These are phyloP conservation scores for Kryptolebias ocellatus DNA, from an alignment of 2,797 vertebrate genomes.

Conservation along the genomic window DNA sequence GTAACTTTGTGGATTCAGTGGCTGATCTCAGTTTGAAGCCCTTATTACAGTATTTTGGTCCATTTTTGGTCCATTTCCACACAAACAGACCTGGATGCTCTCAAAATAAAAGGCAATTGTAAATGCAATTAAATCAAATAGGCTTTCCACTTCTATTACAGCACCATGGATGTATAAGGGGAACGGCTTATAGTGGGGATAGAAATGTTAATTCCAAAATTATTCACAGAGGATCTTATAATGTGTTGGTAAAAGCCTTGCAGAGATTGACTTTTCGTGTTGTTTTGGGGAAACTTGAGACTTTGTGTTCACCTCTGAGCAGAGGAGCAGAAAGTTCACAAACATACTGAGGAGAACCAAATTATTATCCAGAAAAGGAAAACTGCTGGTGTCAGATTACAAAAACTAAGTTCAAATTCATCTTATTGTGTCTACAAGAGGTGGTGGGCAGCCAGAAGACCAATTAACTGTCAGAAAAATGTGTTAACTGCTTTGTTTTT, in stretches of 20 bases:
- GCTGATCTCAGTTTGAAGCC: slow-evolving; percentile 3
- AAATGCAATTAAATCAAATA: slow-evolving; percentile 33
- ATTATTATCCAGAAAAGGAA: too few species aligned
- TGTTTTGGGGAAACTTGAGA: background rate
- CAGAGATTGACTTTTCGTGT: background rate
- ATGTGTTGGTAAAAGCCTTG: slow-evolving; percentile 5
- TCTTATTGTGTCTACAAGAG: too few species aligned
- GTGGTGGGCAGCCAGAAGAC: too few species aligned
- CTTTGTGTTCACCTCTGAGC: slow-evolving; percentile 39
- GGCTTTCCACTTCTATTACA: slow-evolving; percentile 5
- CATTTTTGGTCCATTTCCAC: slow-evolving; percentile 2
- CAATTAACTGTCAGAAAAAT: too few species aligned
- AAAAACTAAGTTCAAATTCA: too few species aligned
- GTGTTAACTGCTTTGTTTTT: too few species aligned
- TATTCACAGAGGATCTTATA: slow-evolving; percentile 10
- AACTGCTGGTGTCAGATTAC: too few species aligned
- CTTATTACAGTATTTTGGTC: slow-evolving; percentile 17
- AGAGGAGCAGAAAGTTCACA: slow-evolving; percentile 6
- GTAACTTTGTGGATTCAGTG: slow-evolving; percentile 16
- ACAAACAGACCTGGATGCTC: slow-evolving; percentile 1
- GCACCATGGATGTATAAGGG: slow-evolving; percentile 3
- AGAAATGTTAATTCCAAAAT: slow-evolving; percentile 7
- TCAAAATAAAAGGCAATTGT: slow-evolving; percentile 25
- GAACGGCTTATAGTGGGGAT: background rate
- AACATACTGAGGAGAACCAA: too few species aligned